Percentiles rank a stretch among this genome's conserved stretches.
Conservation (phyloP, 2,113 vertebrate genomes). For the Actinemys pallida region DNA sequence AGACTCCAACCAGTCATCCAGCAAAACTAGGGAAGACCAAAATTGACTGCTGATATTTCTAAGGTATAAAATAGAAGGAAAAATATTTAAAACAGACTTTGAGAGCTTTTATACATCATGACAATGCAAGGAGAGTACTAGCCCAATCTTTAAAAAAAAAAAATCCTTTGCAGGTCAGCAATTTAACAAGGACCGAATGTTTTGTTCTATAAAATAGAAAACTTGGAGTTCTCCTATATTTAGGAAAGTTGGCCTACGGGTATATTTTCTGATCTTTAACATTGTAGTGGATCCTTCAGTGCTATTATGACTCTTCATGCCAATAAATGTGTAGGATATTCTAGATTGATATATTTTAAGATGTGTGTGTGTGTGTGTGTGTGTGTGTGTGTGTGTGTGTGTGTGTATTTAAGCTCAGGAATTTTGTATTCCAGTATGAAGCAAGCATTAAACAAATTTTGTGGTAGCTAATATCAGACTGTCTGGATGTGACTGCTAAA, state of each 20-base stretch:
- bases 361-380: not conserved
- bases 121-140: not conserved
- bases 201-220: not conserved
- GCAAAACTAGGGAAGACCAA: not conserved
- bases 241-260: not conserved
- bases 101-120: accelerated
- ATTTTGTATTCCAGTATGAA: not conserved
- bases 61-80: not conserved
- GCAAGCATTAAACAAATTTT: not conserved
- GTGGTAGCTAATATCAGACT: not conserved
- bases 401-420: not conserved
- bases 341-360: not conserved
- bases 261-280: not conserved
- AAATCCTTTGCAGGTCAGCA: not conserved
- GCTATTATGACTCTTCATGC: not conserved
- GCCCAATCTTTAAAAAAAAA: not conserved
- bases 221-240: not conserved
- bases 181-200: not conserved
- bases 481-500: not conserved
- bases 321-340: not conserved
- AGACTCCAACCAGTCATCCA: not conserved
- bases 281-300: not conserved
- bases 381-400: not conserved
- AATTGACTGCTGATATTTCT: not conserved
- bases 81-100: not conserved